A percentile compares a stretch with the other conserved stretches of the same genome.
Evolutionary conservation across 2,113 vertebrate species (phyloP).

Genomic region (Upupa epops): DNA sequence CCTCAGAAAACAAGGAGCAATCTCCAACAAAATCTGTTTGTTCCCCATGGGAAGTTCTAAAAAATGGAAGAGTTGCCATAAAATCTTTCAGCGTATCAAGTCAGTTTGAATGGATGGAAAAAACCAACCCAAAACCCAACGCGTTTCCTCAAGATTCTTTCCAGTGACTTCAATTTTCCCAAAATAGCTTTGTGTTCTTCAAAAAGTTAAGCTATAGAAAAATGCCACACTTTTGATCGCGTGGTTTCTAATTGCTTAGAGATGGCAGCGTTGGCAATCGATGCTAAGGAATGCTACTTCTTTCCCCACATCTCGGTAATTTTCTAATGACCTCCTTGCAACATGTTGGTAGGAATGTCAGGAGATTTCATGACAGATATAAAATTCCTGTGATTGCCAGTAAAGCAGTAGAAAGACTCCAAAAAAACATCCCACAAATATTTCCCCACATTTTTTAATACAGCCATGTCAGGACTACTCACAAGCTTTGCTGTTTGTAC

Average conservation of each 20-base stretch:
- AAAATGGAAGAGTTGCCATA: background rate
- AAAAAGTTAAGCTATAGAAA: background rate
- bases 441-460: conserved; percentile 55
- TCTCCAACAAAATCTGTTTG: background rate
- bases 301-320: conserved; percentile 60
- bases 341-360: conserved; percentile 59
- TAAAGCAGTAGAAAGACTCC: conserved; percentile 43
- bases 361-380: conserved; percentile 65
- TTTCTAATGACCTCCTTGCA: conserved; percentile 63
- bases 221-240: background rate
- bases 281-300: conserved; percentile 54
- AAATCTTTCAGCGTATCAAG: background rate
- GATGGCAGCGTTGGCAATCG: conserved; percentile 20
- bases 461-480: background rate
- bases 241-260: conserved; percentile 40
- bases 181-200: background rate
- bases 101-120: background rate
- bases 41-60: background rate
- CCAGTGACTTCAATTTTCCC: background rate
- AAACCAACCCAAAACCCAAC: background rate
- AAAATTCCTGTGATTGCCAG: conserved; percentile 60
- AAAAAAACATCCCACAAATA: conserved; percentile 59
- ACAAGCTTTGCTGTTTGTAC: background rate
- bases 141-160: background rate
- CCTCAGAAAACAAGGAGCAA: background rate